Evolutionary conservation across 2,113 vertebrate species (phyloP).

Genomic region (Ahaetulla prasina): DNA sequence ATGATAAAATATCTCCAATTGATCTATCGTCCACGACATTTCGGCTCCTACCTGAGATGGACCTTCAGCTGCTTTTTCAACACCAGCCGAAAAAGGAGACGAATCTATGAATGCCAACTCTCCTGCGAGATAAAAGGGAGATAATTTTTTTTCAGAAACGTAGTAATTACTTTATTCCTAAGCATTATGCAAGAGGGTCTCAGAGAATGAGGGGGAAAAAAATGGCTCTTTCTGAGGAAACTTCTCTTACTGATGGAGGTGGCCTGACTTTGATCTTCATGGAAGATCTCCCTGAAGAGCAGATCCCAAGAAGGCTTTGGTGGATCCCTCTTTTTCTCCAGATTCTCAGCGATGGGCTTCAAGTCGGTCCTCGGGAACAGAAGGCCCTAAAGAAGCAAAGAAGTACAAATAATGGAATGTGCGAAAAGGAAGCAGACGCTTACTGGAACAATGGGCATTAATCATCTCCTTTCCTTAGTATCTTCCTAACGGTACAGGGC

Average conservation of each 20-base stretch:
- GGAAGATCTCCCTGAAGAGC: not conserved
- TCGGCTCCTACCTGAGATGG: not conserved
- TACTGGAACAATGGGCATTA: not conserved
- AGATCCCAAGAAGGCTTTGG: not conserved
- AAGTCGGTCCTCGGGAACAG: not conserved
- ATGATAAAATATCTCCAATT: not conserved
- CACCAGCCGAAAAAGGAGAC: not conserved
- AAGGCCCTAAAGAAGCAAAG: not conserved
- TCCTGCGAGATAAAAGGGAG: not conserved
- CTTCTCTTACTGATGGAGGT: not conserved
- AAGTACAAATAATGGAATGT: not conserved
- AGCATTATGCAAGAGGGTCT: not conserved
- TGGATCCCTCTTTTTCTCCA: not conserved
- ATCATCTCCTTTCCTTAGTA: not conserved
- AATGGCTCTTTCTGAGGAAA: not conserved
- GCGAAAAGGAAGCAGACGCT: not conserved
- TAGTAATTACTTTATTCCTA: not conserved
- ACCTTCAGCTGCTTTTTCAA: not conserved
- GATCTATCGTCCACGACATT: not conserved
- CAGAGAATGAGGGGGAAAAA: not conserved
- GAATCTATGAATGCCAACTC: not conserved
- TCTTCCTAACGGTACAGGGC: not conserved
- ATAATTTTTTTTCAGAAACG: not conserved
- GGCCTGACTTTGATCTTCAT: not conserved
- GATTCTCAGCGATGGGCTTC: not conserved